These are phyloP conservation scores for Perca schrenkii DNA, from an alignment of 2,113 vertebrate genomes.

Conservation along the genomic window DNA sequence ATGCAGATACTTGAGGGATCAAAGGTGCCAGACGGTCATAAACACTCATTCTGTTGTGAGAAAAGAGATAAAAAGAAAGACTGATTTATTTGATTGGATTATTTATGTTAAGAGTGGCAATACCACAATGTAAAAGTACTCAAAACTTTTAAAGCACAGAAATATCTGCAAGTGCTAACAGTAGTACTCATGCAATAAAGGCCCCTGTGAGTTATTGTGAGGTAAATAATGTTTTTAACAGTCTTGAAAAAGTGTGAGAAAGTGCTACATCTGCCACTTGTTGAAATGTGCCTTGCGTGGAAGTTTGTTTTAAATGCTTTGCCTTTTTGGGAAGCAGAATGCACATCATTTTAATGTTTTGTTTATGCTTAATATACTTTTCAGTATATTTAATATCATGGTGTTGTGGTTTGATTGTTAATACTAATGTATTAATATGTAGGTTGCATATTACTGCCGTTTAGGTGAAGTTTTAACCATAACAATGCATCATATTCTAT, in stretches of 20 bases:
- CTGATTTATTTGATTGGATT: not conserved
- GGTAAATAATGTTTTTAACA: constrained; percentile 47
- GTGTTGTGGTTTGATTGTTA: not conserved
- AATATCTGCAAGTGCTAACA: not conserved
- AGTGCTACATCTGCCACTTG: constrained; percentile 38
- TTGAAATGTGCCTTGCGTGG: constrained; percentile 47
- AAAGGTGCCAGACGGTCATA: constrained; percentile 61
- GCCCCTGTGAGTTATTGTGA: not conserved
- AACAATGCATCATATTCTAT: not conserved
- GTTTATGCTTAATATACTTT: constrained; percentile 31
- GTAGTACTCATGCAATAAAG: not conserved
- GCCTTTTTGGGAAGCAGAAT: constrained; percentile 27
- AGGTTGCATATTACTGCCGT: not conserved
- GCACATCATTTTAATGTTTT: constrained; percentile 61
- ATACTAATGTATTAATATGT: not conserved
- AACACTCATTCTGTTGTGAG: constrained; percentile 70
- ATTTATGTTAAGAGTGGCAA: not conserved
- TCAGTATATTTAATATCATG: constrained; percentile 16
- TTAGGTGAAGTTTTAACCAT: not conserved
- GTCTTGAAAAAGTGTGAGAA: constrained; percentile 22
- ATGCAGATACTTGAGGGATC: constrained; percentile 50
- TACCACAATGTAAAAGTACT: not conserved
- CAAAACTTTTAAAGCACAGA: not conserved
- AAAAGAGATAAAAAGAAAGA: constrained; percentile 22
- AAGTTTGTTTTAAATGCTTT: constrained; percentile 41